A percentile compares a stretch with the other conserved stretches of the same genome.
phyloP scores from a whole-genome alignment of 1,140 invertebrate species.

The Cydia strobilella region DNA sequence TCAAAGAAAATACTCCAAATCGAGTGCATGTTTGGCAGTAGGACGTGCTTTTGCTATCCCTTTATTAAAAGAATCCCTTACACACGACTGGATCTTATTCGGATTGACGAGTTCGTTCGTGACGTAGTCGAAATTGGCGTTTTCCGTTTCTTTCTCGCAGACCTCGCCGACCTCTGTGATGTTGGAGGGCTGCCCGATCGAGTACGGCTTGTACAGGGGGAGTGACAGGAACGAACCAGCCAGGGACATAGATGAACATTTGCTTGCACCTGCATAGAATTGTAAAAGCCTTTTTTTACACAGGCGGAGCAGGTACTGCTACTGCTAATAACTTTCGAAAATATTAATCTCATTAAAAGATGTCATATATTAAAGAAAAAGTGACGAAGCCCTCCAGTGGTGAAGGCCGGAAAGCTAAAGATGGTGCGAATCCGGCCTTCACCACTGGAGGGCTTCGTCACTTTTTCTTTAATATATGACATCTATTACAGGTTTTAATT shows the following conservation, averaged over 20 bases:
- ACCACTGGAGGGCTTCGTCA: too few relatives aligned
- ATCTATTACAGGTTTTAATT: too few relatives aligned
- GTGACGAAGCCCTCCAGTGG: too few relatives aligned
- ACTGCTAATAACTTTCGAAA: too few relatives aligned
- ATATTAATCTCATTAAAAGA: too few relatives aligned
- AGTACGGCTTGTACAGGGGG: constrained; percentile 45
- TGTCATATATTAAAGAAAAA: too few relatives aligned
- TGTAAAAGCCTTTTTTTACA: too few relatives aligned
- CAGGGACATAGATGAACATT: constrained; percentile 44
- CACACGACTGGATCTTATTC: not conserved
- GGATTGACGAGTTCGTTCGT: not conserved
- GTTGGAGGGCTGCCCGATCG: constrained; percentile 36
- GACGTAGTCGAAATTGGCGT: constrained; percentile 1
- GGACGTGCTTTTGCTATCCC: not conserved
- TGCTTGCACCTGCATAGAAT: constrained; percentile 37
- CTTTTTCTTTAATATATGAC: too few relatives aligned
- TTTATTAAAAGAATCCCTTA: not conserved
- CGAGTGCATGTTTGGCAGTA: not conserved
- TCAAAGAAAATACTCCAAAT: too few relatives aligned
- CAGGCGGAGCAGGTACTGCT: too few relatives aligned
- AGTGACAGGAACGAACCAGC: constrained; percentile 49
- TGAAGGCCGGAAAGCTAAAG: too few relatives aligned
- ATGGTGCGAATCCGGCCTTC: too few relatives aligned
- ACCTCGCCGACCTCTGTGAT: constrained; percentile 33
- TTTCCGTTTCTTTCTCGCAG: constrained; percentile 19